A percentile compares a stretch with the other conserved stretches of the same genome.
phyloP scores from a whole-genome alignment of 2,113 vertebrate genomes.

The Xenopus laevis region DNA sequence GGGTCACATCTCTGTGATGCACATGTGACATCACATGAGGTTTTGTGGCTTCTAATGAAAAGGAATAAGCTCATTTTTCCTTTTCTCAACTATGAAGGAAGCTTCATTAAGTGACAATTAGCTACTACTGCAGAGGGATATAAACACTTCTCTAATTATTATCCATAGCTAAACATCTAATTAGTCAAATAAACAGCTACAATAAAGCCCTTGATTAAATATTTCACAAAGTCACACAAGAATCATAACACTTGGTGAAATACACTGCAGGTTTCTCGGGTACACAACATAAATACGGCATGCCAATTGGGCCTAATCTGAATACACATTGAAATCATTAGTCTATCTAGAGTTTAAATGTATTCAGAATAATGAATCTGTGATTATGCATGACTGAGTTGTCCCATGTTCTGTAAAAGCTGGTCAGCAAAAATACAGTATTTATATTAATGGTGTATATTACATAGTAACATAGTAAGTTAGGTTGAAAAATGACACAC shows the following conservation, averaged over 20 bases:
- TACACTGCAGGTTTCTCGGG: neutral
- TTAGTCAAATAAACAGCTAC: slow-evolving; percentile 1
- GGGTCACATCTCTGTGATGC: neutral
- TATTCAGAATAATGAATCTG: no score
- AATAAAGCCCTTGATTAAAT: neutral
- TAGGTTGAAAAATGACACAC: no score
- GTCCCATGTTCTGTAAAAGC: no score
- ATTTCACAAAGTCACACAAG: neutral
- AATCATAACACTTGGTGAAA: no score
- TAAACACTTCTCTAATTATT: slow-evolving; percentile 3
- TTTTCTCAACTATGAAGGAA: neutral
- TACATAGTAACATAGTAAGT: no score
- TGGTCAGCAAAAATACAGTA: no score
- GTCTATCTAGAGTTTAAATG: no score
- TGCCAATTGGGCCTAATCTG: neutral
- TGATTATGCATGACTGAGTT: no score
- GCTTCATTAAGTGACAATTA: neutral
- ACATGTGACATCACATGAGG: neutral
- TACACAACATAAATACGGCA: neutral
- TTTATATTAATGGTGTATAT: no score
- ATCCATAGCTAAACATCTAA: neutral
- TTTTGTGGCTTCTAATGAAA: neutral
- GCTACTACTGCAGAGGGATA: neutral
- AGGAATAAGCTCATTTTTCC: neutral
- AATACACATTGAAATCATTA: no score